Evolutionary conservation across 2,113 vertebrate genomes (phyloP), one percentile per base, ranked within the genome.

Genomic region (Notiomystis cincta): DNA sequence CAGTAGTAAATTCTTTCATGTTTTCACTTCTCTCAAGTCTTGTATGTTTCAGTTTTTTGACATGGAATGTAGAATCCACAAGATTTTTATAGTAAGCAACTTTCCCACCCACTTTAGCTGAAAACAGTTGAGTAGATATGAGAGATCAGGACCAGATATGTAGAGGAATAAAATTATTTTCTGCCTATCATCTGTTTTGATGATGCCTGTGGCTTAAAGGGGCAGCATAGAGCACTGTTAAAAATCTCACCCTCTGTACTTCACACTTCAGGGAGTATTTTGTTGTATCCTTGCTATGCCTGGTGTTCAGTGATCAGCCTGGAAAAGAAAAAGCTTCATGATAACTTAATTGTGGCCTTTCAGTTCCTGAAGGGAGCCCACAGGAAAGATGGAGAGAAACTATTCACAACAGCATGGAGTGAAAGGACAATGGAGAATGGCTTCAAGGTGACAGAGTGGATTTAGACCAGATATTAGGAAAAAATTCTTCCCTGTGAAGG

Each of bases 371-470:
- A 61, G 14, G 7, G 6, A 38, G 9, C 4, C 23, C 3, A 22
- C 3, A 40, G 14, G 6, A 60, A 57, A 35, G 70, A 76, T 9
- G 21, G n/a, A 22, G 9, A 44, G 16, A 66, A 7, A 27, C 30
- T 10, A 6, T 40, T 38, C 31, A 40, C 14, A 40, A 9, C 17
- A 0, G 4, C 4, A 2, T 67, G n/a, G n/a, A 82, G 9, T 30
- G 9, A 53, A 28, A 67, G n/a, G 5, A 31, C 20, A 22, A 30
- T 0, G 14, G 15, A 3, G 4, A 66, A 51, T 6, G 2, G 13
- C 6, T 67, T 58, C 15, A 51, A 13, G 51, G 9, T 81, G 23
- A 24, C 7, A 42, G 42, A 24, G 3, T 2, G 4, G 7, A 23
- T 14, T 58, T 81, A 28, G 9, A 28, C 33, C 7, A 51, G 31